A percentile compares a stretch with the other conserved stretches of the same genome.
phyloP scores from a whole-genome alignment of 2,888 invertebrate genomes.

The Eupithecia vulgata region DNA sequence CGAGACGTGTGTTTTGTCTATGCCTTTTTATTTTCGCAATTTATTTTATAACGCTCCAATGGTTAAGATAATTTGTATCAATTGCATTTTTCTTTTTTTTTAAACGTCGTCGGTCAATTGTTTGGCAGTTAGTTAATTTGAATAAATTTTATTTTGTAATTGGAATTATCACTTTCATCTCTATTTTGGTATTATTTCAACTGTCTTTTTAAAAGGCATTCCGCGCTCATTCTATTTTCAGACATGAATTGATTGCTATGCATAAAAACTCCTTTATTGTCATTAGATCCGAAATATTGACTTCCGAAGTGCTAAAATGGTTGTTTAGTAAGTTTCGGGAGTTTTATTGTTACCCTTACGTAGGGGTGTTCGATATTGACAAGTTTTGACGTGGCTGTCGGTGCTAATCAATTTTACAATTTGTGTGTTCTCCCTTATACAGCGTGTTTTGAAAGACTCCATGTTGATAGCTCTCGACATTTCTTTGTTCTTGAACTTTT shows the following conservation, averaged over 20 bases:
- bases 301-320: slow-evolving; percentile 39
- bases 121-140: slow-evolving; percentile 37
- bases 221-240: neutral
- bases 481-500: slow-evolving; percentile 12
- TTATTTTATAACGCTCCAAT: slow-evolving; percentile 69
- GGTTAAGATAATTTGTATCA: slow-evolving; percentile 70
- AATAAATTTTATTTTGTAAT: slow-evolving; percentile 16
- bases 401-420: slow-evolving; percentile 48
- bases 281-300: slow-evolving; percentile 20
- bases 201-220: neutral
- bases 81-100: slow-evolving; percentile 49
- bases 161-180: slow-evolving; percentile 19
- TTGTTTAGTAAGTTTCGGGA: slow-evolving; percentile 36
- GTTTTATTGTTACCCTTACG: slow-evolving; percentile 37
- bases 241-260: neutral
- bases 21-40: slow-evolving; percentile 59
- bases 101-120: slow-evolving; percentile 39
- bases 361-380: slow-evolving; percentile 44
- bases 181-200: slow-evolving; percentile 7
- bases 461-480: slow-evolving; percentile 12
- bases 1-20: slow-evolving; percentile 66
- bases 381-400: slow-evolving; percentile 40
- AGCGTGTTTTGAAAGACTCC: slow-evolving; percentile 25
- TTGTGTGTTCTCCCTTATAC: slow-evolving; percentile 33
- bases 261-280: slow-evolving; percentile 11